Conservation (phyloP, 2,113 vertebrate genomes). For the Dermatemys mawii region DNA sequence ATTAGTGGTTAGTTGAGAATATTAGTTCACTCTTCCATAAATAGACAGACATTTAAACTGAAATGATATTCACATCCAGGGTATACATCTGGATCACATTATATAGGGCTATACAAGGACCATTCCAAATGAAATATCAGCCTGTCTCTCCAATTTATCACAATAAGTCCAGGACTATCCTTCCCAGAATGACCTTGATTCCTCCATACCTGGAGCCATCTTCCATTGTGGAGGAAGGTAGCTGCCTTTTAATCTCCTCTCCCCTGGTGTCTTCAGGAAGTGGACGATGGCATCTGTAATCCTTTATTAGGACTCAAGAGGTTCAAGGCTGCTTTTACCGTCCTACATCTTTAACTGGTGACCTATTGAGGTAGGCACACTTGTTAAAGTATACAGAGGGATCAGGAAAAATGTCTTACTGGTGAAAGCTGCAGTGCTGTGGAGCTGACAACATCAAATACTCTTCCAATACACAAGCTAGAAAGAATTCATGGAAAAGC, state of each 20-base stretch:
- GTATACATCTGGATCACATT: neutral
- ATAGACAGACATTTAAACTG: neutral
- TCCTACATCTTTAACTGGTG: neutral
- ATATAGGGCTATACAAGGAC: neutral
- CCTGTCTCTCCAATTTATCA: neutral
- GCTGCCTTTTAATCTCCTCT: neutral
- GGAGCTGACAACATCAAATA: neutral
- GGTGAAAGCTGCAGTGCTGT: neutral
- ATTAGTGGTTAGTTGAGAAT: neutral
- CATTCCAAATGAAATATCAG: neutral
- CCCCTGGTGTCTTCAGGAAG: neutral
- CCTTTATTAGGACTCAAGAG: neutral
- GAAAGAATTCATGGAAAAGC: neutral
- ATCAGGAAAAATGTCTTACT: neutral
- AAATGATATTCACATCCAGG: neutral
- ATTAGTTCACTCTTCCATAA: neutral
- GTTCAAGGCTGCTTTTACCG: neutral
- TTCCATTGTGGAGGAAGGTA: neutral
- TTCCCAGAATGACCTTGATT: neutral
- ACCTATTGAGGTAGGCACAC: neutral
- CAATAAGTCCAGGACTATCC: neutral
- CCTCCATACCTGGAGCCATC: neutral
- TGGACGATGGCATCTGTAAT: neutral
- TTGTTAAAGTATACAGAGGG: neutral
- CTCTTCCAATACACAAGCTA: rapidly evolving